Conservation (phyloP, 2,888 invertebrate species). For the Diarsia rubi region DNA sequence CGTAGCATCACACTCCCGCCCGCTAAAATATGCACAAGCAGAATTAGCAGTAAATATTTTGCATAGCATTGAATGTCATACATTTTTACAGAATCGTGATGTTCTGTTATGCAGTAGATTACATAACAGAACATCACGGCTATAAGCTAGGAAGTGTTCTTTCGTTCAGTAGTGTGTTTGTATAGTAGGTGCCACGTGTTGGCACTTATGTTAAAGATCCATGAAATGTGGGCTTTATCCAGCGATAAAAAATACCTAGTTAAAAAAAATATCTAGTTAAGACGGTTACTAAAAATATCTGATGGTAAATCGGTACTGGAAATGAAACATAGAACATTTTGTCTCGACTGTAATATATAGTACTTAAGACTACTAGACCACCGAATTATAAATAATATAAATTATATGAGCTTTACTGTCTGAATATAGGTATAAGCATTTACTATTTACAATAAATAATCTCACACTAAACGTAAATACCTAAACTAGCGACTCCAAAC, state of each 20-base stretch:
- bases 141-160: background rate
- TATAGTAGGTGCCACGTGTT: too few species aligned
- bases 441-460: background rate
- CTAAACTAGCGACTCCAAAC: background rate
- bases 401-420: too few species aligned
- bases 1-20: background rate
- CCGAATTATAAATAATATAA: too few species aligned
- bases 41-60: background rate
- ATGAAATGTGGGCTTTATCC: background rate
- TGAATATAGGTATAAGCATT: too few species aligned
- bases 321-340: background rate
- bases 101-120: background rate
- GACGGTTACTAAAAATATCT: background rate
- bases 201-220: background rate
- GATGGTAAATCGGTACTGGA: background rate
- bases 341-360: background rate
- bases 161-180: too few species aligned
- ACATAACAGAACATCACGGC: background rate
- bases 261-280: too few species aligned
- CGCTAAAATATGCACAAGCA: background rate
- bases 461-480: background rate
- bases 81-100: background rate
- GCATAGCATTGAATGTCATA: background rate
- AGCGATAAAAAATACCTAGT: too few species aligned
- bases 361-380: background rate